These are phyloP conservation scores for Drosophila kepulauana DNA, from an alignment of 1,140 invertebrate genomes.

Conservation along the genomic window DNA sequence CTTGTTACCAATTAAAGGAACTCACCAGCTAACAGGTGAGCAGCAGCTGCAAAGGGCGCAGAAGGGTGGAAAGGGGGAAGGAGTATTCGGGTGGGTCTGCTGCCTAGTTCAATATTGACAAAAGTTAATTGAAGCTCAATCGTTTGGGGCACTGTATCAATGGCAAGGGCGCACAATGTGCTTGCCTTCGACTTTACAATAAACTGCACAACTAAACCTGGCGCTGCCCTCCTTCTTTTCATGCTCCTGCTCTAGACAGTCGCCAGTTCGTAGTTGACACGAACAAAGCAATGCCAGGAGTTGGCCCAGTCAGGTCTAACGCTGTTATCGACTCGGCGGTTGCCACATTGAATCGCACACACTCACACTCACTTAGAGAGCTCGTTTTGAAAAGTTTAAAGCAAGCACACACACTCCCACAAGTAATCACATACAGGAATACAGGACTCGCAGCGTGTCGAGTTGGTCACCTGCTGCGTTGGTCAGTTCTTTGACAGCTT, in stretches of 20 bases:
- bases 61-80: neutral
- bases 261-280: constrained; percentile 46
- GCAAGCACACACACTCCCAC: neutral
- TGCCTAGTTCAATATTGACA: constrained; percentile 76
- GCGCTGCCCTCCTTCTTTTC: neutral
- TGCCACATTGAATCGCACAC: constrained; percentile 4
- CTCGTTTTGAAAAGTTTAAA: constrained; percentile 17
- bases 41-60: constrained; percentile 5
- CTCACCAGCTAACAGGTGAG: constrained; percentile 2
- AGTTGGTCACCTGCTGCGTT: constrained; percentile 65
- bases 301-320: neutral
- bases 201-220: constrained; percentile 65
- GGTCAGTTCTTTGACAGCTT: constrained; percentile 46
- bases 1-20: constrained; percentile 8
- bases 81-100: constrained; percentile 9
- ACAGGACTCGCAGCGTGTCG: constrained; percentile 16
- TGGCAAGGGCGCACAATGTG: constrained; percentile 38
- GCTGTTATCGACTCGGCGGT: neutral
- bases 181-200: constrained; percentile 58
- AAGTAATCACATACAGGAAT: neutral
- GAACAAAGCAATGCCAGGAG: neutral
- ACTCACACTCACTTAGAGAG: neutral
- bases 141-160: constrained; percentile 55
- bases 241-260: constrained; percentile 16
- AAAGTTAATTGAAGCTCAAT: constrained; percentile 73